These are phyloP conservation scores for Lycocerus yunnanus DNA, from an alignment of 2,888 invertebrate genomes.

Conservation along the genomic window DNA sequence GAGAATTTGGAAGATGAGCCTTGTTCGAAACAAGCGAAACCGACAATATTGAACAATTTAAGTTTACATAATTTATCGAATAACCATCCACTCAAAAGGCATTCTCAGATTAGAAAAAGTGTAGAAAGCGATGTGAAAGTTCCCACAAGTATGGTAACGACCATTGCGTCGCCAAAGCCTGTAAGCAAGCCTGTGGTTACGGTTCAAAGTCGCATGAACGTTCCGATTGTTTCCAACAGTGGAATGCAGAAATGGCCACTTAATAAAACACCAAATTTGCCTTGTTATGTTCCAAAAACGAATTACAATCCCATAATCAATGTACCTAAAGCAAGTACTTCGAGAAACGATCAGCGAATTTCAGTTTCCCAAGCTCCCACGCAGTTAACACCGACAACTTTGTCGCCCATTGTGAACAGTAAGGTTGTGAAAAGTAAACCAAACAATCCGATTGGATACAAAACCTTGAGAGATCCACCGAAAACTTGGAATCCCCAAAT, in stretches of 20 bases:
- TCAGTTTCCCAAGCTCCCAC: constrained; percentile 4
- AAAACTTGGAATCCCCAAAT: constrained; percentile 66
- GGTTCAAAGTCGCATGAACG: constrained; percentile 5
- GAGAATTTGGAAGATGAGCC: constrained; percentile 32
- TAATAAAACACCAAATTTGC: constrained; percentile 32
- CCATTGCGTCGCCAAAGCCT: not conserved
- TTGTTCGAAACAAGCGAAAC: constrained; percentile 46
- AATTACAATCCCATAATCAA: constrained; percentile 44
- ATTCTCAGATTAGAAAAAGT: constrained; percentile 40
- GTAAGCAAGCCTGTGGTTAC: not conserved
- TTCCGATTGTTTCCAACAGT: not conserved
- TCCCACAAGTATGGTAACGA: constrained; percentile 1
- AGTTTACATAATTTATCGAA: constrained; percentile 51
- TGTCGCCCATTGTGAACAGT: constrained; percentile 33
- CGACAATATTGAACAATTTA: constrained; percentile 45
- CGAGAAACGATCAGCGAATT: constrained; percentile 20
- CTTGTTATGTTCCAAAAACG: constrained; percentile 50
- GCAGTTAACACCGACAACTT: constrained; percentile 12
- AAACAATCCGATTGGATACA: constrained; percentile 58
- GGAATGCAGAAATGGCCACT: constrained; percentile 22
- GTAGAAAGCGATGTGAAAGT: not conserved
- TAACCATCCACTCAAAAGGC: constrained; percentile 50
- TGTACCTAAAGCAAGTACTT: constrained; percentile 44
- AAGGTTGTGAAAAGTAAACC: constrained; percentile 45
- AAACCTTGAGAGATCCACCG: constrained; percentile 63